phyloP scores from a whole-genome alignment of 2,797 vertebrate genomes.

The Avahi laniger region DNA sequence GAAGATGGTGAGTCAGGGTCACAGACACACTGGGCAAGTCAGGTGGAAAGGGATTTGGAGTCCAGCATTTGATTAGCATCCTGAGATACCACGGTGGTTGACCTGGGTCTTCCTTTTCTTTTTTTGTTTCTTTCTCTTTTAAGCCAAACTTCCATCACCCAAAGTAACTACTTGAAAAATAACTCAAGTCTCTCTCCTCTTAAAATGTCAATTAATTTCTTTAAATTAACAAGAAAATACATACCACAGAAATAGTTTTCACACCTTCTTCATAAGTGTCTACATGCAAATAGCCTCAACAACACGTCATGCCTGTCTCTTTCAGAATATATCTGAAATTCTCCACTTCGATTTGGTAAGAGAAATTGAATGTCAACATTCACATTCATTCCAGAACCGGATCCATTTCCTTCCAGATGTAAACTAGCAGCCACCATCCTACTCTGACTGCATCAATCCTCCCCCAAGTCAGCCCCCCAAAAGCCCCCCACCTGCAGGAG shows the following conservation, averaged over 20 bases:
- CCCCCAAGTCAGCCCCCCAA: accelerated
- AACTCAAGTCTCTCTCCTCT: not conserved
- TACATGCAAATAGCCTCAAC: not conserved
- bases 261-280: slow-evolving; percentile 18
- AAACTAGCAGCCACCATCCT: not conserved
- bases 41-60: not conserved
- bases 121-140: not conserved
- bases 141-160: not conserved
- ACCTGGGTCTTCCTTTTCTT: not conserved
- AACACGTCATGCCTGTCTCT: not conserved
- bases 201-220: slow-evolving; percentile 42
- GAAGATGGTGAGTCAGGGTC: not conserved
- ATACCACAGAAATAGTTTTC: not conserved
- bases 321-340: slow-evolving; percentile 27
- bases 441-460: not conserved
- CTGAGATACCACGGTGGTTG: not conserved
- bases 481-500: not conserved
- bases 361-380: slow-evolving; percentile 12
- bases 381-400: not conserved
- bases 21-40: not conserved
- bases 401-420: slow-evolving; percentile 2
- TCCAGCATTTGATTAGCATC: not conserved
- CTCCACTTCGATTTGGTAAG: not conserved
- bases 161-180: not conserved
- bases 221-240: slow-evolving; percentile 44